Evolutionary conservation across 2,888 invertebrate genomes (phyloP).

Genomic region (Drosophila atripex): DNA sequence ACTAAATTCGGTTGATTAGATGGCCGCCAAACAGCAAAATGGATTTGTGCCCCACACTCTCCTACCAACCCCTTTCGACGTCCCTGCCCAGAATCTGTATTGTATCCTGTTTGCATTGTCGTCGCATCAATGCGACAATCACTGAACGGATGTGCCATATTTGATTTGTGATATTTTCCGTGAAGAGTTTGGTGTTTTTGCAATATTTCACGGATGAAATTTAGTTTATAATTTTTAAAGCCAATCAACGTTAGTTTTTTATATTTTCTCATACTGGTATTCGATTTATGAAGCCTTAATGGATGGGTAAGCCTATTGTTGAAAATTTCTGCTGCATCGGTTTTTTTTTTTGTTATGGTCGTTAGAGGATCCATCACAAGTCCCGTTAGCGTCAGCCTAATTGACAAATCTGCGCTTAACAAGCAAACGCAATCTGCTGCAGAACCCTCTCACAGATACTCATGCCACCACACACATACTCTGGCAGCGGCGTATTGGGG

Average conservation of each 20-base stretch:
- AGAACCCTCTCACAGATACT: constrained; percentile 39
- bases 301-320: background rate
- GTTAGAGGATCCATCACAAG: constrained; percentile 12
- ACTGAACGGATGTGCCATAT: constrained; percentile 3
- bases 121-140: constrained; percentile 12
- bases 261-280: background rate
- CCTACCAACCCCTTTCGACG: background rate
- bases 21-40: constrained; percentile 54
- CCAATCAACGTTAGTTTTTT: background rate
- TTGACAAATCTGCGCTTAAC: constrained; percentile 72
- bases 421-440: constrained; percentile 58
- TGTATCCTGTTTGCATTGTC: constrained; percentile 8
- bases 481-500: constrained; percentile 24
- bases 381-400: constrained; percentile 61
- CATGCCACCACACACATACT: constrained; percentile 17
- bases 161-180: background rate
- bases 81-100: constrained; percentile 18
- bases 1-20: constrained; percentile 78
- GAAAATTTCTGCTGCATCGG: background rate
- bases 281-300: background rate
- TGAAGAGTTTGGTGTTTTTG: background rate
- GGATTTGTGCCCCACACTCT: constrained; percentile 21
- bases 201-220: background rate
- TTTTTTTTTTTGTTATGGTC: constrained; percentile 25
- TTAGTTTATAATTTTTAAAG: background rate